Base-by-base conservation (phyloP, 2,113 vertebrate species). In the Anguilla japonica region DNA sequence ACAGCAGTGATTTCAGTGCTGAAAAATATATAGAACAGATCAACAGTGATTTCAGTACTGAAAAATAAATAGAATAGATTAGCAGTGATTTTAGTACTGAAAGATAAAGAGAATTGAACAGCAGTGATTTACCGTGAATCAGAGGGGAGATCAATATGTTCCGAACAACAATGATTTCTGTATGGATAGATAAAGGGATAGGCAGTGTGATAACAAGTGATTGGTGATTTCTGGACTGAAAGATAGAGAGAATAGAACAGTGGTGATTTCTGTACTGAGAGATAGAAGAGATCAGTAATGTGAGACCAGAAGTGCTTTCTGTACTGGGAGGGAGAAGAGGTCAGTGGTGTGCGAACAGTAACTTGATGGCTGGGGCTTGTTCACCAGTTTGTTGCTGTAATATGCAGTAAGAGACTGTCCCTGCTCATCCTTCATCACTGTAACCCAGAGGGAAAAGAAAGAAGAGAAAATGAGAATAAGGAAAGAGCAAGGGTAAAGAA, bases 381-480 rank as follows among this genome's bases (percentile, higher is more conserved):
- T 75, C 71, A 75, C 71, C 71, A 75, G 71, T 20, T 5, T 71
- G 63, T 16, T 75, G 71, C 71, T 75, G 71, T 34, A 75, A 75
- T n/a, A 34, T 75, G n/a, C 71, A 75, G 71, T n/a, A 6, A 75
- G n/a, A 75, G 71, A 71, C 71, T 75, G 71, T 34, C 63, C 26
- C 20, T 6, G 63, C 63, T 71, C 63, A 71, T 71, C 63, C 63
- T 71, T 71, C 63, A 71, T 71, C 63, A 71, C 63, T 71, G 63
- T 71, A 22, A 71, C 63, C 63, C 63, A n/a, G 63, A 71, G 63
- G 63, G 63, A n/a, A 71, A 71, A 71, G 63, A 71, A 71, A n/a
- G 63, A 71, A 71, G 22, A 71, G 7, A 26, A 71, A 60, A 60
- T 60, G 56, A 60, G 56, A 71, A 71, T 4, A n/a, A n/a, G 63